Base-by-base conservation (phyloP, 2,888 invertebrate species). In the Sphecodes monilicornis region DNA sequence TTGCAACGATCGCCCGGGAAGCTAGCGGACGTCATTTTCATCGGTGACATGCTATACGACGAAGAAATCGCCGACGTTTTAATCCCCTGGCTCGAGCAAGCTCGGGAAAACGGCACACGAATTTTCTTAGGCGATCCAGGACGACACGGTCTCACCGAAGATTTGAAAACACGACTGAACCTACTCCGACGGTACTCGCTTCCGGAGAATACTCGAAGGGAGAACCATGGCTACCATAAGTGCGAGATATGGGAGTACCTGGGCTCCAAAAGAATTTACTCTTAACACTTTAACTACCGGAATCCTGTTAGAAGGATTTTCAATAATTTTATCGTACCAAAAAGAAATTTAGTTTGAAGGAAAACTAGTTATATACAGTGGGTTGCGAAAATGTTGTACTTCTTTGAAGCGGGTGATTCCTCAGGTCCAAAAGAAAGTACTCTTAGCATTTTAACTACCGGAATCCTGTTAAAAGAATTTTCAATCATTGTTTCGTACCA, bases 1-100 rank as follows among this genome's bases (percentile, higher is more conserved):
- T 94, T 96, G 64, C 60, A 78, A 16, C 66, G 64, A n/a, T 43
- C 72, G 26, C 73, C 82, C 3, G 86, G 85, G 72, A 91, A 92
- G 3, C 82, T 90, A 16, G 96, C 95, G 91, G 96, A 97, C 88
- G 94, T 96, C 3, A 94, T 97, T 83, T 93, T 97, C n/a, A 94
- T 97, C 57, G 97, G 97, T 0, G 97, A 97, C 92, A 96, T 97
- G 95, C 96, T 97, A 89, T 97, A 97, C 91, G 97, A 97, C 91
- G 95, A 96, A 82, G 95, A 96, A 72, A 96, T 96, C 83, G 95
- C 96, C 0, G 94, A 93, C 10, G 74, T 90, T n/a, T 92, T 97
- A 54, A 95, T 96, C 82, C 92, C 95, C 0, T 97, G 97, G 97
- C 93, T 97, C 0, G 89, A 92, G 29, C 87, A 86, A 3, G 86